phyloP scores from a whole-genome alignment of 2,888 invertebrate species.

The Neuroscelio doddi region DNA sequence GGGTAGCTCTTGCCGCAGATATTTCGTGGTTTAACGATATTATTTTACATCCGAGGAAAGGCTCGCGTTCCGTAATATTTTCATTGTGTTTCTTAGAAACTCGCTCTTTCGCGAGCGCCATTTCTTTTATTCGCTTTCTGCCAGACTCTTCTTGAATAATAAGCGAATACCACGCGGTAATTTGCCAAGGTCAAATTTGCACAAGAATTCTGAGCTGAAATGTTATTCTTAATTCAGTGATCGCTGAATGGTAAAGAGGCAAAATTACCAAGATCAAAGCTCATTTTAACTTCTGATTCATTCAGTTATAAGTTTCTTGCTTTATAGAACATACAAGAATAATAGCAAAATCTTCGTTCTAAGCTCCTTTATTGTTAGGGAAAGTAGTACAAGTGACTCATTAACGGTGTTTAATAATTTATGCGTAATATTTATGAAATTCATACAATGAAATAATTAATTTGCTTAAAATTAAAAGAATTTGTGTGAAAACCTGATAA shows the following conservation, averaged over 20 bases:
- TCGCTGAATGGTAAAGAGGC: constrained; percentile 5
- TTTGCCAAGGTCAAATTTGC: constrained; percentile 18
- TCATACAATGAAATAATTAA: too few relatives aligned
- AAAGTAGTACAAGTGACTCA: too few relatives aligned
- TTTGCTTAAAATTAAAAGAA: too few relatives aligned
- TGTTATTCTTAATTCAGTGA: constrained; percentile 12
- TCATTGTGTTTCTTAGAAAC: constrained; percentile 11
- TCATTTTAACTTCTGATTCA: constrained; percentile 23
- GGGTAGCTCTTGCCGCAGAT: constrained; percentile 26
- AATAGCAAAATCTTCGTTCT: constrained; percentile 17
- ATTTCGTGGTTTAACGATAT: constrained; percentile 28
- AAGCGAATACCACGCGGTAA: constrained; percentile 3
- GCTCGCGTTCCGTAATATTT: constrained; percentile 10
- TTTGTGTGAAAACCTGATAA: too few relatives aligned
- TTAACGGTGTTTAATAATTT: too few relatives aligned
- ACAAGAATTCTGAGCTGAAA: background rate
- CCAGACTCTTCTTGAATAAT: background rate
- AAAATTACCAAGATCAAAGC: constrained; percentile 17
- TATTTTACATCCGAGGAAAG: constrained; percentile 29
- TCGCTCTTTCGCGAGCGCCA: background rate
- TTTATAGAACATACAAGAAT: constrained; percentile 7
- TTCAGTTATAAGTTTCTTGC: constrained; percentile 2
- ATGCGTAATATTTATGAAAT: too few relatives aligned
- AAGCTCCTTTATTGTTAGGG: too few relatives aligned
- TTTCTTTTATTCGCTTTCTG: background rate